These are phyloP conservation scores for Plestiodon gilberti DNA, from an alignment of 2,113 vertebrate genomes.

Conservation along the genomic window DNA sequence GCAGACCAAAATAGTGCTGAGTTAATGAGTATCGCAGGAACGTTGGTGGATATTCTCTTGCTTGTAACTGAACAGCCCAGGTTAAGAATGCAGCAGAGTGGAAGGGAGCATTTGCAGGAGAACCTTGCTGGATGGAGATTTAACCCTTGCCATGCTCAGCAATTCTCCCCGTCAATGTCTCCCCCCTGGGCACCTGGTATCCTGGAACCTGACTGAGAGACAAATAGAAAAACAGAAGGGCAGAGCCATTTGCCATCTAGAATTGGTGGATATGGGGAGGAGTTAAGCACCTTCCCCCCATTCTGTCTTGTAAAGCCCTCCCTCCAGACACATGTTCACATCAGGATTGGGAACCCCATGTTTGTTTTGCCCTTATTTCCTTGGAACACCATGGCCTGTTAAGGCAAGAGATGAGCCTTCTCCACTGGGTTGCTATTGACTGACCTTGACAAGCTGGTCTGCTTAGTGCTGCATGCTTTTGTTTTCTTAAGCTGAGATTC, in stretches of 20 bases:
- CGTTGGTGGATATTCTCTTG: neutral
- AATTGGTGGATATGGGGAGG: neutral
- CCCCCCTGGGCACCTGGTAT: neutral
- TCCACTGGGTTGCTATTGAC: rapidly evolving
- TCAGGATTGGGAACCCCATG: neutral
- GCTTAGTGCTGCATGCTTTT: neutral
- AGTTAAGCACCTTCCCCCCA: neutral
- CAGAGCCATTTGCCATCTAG: neutral
- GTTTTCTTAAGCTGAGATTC: neutral
- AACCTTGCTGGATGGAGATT: neutral
- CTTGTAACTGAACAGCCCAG: neutral
- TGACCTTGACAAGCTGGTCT: neutral
- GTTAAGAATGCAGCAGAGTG: neutral
- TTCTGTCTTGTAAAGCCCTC: neutral
- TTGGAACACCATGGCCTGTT: no score
- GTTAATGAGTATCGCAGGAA: neutral
- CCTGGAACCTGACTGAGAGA: neutral
- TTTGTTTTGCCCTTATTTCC: neutral
- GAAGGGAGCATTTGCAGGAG: neutral
- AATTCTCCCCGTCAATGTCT: neutral
- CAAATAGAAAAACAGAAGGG: no score
- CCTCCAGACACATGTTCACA: neutral
- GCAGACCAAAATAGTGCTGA: constrained; percentile 15
- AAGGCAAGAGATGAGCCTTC: neutral
- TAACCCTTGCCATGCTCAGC: neutral